phyloP scores from a whole-genome alignment of 2,888 invertebrate species.

The Harmothoe impar region DNA sequence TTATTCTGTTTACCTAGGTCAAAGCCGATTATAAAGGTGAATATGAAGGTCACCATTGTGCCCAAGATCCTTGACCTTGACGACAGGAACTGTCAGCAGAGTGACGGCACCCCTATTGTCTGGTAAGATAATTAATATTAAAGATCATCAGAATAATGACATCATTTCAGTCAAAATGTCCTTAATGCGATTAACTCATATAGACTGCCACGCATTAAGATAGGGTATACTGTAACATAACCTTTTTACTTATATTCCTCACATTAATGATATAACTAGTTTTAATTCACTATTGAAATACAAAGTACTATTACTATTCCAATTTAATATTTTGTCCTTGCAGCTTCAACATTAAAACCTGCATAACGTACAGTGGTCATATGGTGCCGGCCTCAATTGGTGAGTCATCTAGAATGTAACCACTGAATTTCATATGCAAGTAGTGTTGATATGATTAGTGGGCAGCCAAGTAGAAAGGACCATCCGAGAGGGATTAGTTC shows the following conservation, averaged over 20 bases:
- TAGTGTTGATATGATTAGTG: no score
- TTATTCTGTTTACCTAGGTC: constrained; percentile 26
- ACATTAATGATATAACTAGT: no score
- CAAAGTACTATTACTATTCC: not conserved
- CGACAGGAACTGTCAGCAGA: constrained; percentile 14
- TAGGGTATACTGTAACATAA: no score
- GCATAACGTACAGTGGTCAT: constrained; percentile 26
- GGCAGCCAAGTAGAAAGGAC: no score
- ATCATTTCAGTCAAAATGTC: not conserved
- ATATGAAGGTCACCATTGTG: constrained; percentile 36
- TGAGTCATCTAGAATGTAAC: not conserved
- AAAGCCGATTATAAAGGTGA: constrained; percentile 39
- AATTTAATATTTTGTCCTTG: no score
- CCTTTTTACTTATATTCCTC: no score
- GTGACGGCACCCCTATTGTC: constrained; percentile 55
- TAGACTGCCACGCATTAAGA: no score
- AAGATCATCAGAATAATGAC: no score
- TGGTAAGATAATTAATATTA: constrained; percentile 62
- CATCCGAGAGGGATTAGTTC: no score
- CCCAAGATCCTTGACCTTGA: constrained; percentile 53
- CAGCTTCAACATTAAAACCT: constrained; percentile 43
- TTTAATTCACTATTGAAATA: not conserved
- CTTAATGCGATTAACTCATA: not conserved
- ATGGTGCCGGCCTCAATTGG: not conserved
- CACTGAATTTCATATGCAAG: no score